phyloP scores from a whole-genome alignment of 1,140 invertebrate genomes.

The Drosophila oshimai region DNA sequence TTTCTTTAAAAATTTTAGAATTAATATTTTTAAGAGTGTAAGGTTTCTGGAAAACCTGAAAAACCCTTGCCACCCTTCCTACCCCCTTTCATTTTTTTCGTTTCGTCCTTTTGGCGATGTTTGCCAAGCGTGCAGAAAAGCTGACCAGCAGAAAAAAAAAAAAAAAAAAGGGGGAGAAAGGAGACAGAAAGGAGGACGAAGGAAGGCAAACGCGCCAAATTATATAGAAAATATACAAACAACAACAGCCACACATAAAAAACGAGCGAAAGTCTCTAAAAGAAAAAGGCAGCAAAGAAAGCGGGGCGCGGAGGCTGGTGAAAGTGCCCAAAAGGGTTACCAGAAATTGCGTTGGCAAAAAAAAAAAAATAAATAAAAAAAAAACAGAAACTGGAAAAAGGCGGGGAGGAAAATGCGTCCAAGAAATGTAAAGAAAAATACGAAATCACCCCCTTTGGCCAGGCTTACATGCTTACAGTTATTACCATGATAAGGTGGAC shows the following conservation, averaged over 20 bases:
- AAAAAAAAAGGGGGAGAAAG: not conserved
- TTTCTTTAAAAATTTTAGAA: too few relatives aligned
- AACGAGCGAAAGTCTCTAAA: constrained; percentile 46
- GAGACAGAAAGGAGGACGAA: not conserved
- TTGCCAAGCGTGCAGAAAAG: constrained; percentile 76
- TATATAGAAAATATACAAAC: constrained; percentile 68
- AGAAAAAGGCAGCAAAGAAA: constrained; percentile 36
- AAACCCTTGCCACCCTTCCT: constrained; percentile 27
- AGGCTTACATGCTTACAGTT: constrained; percentile 80
- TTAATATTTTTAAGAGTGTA: too few relatives aligned
- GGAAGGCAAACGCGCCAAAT: constrained; percentile 61
- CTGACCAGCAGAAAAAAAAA: constrained; percentile 73
- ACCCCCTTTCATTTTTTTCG: constrained; percentile 1
- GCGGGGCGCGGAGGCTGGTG: not conserved
- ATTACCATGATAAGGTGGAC: constrained; percentile 77
- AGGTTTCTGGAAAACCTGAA: too few relatives aligned
- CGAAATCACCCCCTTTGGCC: constrained; percentile 77
- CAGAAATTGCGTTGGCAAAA: constrained; percentile 58
- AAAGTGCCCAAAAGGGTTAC: constrained; percentile 64
- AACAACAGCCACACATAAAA: constrained; percentile 45
- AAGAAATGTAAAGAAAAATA: constrained; percentile 81
- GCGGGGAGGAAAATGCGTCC: constrained; percentile 34
- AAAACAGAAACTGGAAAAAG: not conserved
- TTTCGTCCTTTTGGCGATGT: constrained; percentile 35
- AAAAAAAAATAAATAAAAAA: not conserved